Evolutionary conservation across 2,888 invertebrate species (phyloP).

Genomic region (Adelphocoris suturalis): DNA sequence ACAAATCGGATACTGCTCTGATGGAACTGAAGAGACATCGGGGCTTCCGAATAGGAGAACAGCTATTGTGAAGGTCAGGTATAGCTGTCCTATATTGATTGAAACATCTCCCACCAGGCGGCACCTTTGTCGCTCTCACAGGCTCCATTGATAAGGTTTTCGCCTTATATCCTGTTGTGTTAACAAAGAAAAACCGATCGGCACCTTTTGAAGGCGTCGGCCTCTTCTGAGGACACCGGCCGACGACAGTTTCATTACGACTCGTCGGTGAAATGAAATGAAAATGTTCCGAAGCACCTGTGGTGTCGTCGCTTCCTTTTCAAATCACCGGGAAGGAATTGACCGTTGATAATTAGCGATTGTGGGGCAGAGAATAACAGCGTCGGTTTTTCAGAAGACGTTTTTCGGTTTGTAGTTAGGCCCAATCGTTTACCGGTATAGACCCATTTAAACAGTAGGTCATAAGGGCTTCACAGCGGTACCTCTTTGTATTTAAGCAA

Average conservation of each 20-base stretch:
- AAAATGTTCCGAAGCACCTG: conserved; percentile 37
- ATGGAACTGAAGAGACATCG: background rate
- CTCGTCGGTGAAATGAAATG: conserved; percentile 9
- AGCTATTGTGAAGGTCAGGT: conserved; percentile 53
- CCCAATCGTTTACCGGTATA: background rate
- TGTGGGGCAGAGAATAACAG: background rate
- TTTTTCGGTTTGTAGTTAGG: background rate
- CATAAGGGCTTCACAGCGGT: background rate
- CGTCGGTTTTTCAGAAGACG: background rate
- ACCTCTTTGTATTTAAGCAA: background rate
- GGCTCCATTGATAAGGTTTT: conserved; percentile 45
- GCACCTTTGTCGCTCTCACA: conserved; percentile 33
- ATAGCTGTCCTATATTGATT: conserved; percentile 50
- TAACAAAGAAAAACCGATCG: conserved; percentile 40
- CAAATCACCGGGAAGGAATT: background rate
- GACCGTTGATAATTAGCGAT: conserved; percentile 50
- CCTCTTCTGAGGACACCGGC: conserved; percentile 21
- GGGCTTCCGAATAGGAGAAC: conserved; percentile 21
- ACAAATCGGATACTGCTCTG: conserved; percentile 17
- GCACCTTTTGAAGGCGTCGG: conserved; percentile 27
- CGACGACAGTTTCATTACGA: conserved; percentile 60
- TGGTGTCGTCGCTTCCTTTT: conserved; percentile 27
- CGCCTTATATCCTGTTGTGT: conserved; percentile 46
- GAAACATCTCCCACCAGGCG: conserved; percentile 55
- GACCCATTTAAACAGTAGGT: background rate